Evolutionary conservation across 2,113 vertebrate genomes (phyloP).

Genomic region (Nipponia nippon): DNA sequence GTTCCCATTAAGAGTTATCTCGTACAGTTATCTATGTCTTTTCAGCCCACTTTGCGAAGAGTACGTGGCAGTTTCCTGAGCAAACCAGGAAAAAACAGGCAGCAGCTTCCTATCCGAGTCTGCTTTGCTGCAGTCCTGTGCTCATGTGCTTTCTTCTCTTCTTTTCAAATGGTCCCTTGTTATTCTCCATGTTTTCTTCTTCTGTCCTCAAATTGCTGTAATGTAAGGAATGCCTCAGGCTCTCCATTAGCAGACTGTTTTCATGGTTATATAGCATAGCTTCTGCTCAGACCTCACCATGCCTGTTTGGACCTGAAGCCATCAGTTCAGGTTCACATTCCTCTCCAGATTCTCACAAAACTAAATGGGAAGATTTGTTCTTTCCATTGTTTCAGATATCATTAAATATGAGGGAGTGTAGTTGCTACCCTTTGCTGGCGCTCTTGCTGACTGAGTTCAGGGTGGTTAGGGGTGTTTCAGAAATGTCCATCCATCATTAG

Average conservation of each 20-base stretch:
- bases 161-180: neutral
- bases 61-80: neutral
- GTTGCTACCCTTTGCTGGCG: fast-evolving
- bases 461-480: neutral
- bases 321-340: neutral
- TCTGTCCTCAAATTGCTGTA: neutral
- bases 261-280: neutral
- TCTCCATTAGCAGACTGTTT: neutral
- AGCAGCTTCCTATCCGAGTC: neutral
- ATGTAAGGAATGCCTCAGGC: neutral
- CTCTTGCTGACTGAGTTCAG: neutral
- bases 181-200: neutral
- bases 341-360: neutral
- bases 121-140: neutral
- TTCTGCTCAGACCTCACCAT: neutral
- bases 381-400: neutral
- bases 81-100: neutral
- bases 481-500: neutral
- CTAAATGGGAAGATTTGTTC: neutral
- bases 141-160: neutral
- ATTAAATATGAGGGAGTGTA: neutral
- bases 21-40: neutral
- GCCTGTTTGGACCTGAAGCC: neutral
- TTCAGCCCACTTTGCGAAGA: neutral
- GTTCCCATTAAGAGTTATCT: neutral